Evolutionary conservation across 2,888 invertebrate genomes (phyloP), one percentile per base, ranked within the genome.

Genomic region (Fragum fragum): DNA sequence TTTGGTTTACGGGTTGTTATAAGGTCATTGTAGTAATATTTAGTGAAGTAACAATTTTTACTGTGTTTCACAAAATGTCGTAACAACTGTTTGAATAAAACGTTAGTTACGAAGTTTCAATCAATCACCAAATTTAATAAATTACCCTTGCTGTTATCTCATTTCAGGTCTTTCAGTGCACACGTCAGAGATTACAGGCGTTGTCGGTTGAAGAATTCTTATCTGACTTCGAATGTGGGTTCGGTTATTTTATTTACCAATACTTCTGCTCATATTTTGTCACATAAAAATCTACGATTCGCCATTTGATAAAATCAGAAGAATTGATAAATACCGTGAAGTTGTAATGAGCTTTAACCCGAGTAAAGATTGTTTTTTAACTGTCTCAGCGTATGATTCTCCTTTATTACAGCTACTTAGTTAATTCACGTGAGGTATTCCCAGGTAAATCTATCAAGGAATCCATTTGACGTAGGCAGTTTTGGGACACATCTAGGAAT

Each of bases 361-460:
- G 2, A 21, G 23, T 21, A 2, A 23, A 52, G 7, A 28, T 14
- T 5, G 1, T 57, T 5, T 57, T 5, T 18, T 18, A 57, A 57
- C 3, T 23, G n/a, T 18, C 1, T 23, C 7, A 18, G 9, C 9
- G n/a, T n/a, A n/a, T n/a, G n/a, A n/a, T n/a, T 53, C 18, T 11
- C 7, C 39, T n/a, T 32, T 36, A 28, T 69, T 71, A 47, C 76
- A 76, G 71, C 63, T 28, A 52, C 71, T 1, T 71, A 61, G 70
- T 18, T 29, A 16, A 71, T 6, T 21, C 71, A n/a, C 23, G 70
- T 28, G 52, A 61, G 14, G 70, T 71, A 1, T 76, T 76, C 26
- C 71, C 76, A 1, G 61, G 53, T 14, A 28, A 14, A 0, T 1
- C 29, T 1, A 79, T 79, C 14, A 85, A 81, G 21, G 84, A 76